Percentiles rank a stretch among this genome's conserved stretches.
These are phyloP conservation scores for Poicephalus gulielmi DNA, from an alignment of 2,113 vertebrate species.

Conservation along the genomic window DNA sequence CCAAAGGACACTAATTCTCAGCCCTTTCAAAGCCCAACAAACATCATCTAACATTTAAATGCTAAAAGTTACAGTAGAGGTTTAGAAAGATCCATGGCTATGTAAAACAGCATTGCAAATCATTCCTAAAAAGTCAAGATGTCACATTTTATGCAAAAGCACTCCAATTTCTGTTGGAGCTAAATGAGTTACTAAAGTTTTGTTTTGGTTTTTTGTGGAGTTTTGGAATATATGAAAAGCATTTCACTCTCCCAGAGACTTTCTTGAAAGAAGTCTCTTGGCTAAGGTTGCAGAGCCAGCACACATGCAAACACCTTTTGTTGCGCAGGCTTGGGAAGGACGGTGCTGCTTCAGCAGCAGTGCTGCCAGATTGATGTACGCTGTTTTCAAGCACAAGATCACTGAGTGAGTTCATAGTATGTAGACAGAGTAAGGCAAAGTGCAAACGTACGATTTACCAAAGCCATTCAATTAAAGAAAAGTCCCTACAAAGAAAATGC, in stretches of 20 bases:
- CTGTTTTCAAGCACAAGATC: not conserved
- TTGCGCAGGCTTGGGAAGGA: not conserved
- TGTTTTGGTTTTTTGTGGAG: not conserved
- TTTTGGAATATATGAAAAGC: not conserved
- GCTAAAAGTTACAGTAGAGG: not conserved
- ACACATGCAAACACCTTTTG: not conserved
- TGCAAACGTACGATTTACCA: conserved; percentile 22
- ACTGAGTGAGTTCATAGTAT: not conserved
- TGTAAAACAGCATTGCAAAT: not conserved
- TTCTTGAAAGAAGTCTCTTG: not conserved
- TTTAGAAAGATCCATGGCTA: not conserved
- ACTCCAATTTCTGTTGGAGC: not conserved
- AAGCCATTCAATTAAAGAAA: conserved; percentile 72
- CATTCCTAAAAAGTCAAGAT: not conserved
- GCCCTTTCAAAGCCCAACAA: not conserved
- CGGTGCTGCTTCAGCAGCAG: not conserved
- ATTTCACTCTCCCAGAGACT: not conserved
- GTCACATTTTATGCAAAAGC: not conserved
- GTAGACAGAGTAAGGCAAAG: conserved; percentile 5
- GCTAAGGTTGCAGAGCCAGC: not conserved
- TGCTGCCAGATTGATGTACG: not conserved
- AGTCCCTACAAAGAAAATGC: conserved; percentile 60
- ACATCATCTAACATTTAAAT: not conserved
- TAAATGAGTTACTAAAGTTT: not conserved
- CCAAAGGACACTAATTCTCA: not conserved